Percentiles rank a stretch among this genome's conserved stretches.
phyloP scores from a whole-genome alignment of 2,888 invertebrate species.

The Dorcus hopei region DNA sequence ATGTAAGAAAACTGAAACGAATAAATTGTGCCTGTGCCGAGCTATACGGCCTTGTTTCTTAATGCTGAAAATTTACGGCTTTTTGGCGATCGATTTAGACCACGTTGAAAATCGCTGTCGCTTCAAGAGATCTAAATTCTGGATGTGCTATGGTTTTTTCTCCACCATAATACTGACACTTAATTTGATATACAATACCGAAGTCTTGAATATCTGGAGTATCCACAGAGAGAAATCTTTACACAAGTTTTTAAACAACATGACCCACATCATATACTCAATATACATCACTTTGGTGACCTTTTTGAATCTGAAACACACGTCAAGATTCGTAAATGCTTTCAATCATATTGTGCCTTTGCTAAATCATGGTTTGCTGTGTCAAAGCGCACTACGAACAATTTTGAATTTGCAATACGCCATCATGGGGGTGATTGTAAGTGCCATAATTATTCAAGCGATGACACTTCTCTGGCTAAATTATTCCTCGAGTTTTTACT shows the following conservation, averaged over 20 bases:
- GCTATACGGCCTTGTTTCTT: slow-evolving; percentile 29
- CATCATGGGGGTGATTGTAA: slow-evolving; percentile 26
- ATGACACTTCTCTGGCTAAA: slow-evolving; percentile 30
- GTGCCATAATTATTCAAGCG: slow-evolving; percentile 29
- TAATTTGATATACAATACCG: slow-evolving; percentile 30
- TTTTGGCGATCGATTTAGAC: slow-evolving; percentile 36
- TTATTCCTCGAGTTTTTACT: slow-evolving; percentile 32
- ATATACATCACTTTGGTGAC: slow-evolving; percentile 35
- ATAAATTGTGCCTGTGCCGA: slow-evolving; percentile 36
- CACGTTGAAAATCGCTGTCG: slow-evolving; percentile 36
- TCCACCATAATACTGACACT: slow-evolving; percentile 26
- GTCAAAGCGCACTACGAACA: slow-evolving; percentile 33
- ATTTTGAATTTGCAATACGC: slow-evolving; percentile 30
- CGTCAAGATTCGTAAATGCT: slow-evolving; percentile 33
- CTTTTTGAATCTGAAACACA: slow-evolving; percentile 31
- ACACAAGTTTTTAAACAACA: slow-evolving; percentile 34
- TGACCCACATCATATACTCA: slow-evolving; percentile 38
- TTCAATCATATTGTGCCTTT: slow-evolving; percentile 35
- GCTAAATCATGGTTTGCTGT: slow-evolving; percentile 37
- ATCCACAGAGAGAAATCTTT: slow-evolving; percentile 30
- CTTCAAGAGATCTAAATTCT: slow-evolving; percentile 35
- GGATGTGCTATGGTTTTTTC: slow-evolving; percentile 34
- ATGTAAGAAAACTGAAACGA: neutral
- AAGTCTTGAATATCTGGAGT: slow-evolving; percentile 28
- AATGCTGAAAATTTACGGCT: slow-evolving; percentile 36